A percentile compares a stretch with the other conserved stretches of the same genome.
phyloP scores from a whole-genome alignment of 2,797 vertebrate genomes.

The Distichodus sexfasciatus region DNA sequence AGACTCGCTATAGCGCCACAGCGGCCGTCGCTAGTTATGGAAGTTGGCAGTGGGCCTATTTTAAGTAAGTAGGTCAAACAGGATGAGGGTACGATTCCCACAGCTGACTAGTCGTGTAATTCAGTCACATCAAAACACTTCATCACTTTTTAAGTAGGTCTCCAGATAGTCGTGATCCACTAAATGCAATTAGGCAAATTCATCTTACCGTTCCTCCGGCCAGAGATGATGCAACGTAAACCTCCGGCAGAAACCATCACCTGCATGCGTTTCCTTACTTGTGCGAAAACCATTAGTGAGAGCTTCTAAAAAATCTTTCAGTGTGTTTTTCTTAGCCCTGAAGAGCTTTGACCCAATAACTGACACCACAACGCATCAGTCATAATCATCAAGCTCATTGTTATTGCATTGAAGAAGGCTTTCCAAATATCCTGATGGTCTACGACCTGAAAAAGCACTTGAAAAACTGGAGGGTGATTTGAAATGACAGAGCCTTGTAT shows the following conservation, averaged over 20 bases:
- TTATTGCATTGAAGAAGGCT: no score
- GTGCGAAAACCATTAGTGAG: background rate
- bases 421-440: no score
- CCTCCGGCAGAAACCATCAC: background rate
- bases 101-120: constrained; percentile 51
- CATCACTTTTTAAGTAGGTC: constrained; percentile 45
- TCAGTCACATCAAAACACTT: constrained; percentile 54
- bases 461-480: no score
- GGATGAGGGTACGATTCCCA: constrained; percentile 46
- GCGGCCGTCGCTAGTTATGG: constrained; percentile 47
- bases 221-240: constrained; percentile 11
- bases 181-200: constrained; percentile 48
- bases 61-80: constrained; percentile 62
- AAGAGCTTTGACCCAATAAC: no score
- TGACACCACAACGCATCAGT: no score
- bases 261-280: background rate
- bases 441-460: no score
- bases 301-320: background rate
- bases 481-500: no score
- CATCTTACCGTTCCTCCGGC: constrained; percentile 32
- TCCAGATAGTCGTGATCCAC: constrained; percentile 36
- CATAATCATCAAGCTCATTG: no score
- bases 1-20: constrained; percentile 14
- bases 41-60: constrained; percentile 55
- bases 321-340: background rate